Percentiles rank a stretch among this genome's conserved stretches.
Evolutionary conservation across 2,113 vertebrate species (phyloP).

Genomic region (Eulacestoma nigropectus): DNA sequence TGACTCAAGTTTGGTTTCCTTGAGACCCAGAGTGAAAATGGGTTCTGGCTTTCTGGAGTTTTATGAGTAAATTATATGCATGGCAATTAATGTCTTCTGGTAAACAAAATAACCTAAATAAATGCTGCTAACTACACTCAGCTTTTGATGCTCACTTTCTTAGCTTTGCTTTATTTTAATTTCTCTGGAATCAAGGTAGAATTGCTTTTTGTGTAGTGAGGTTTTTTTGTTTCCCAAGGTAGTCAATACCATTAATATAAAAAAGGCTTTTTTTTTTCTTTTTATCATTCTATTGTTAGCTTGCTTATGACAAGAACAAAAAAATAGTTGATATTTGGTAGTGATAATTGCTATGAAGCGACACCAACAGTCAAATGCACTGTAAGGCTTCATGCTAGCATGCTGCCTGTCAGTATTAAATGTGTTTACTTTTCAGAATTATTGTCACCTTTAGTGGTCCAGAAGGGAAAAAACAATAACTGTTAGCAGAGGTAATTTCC

Average conservation of each 20-base stretch:
- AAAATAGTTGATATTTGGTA: neutral
- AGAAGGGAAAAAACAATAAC: neutral
- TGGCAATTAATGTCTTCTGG: neutral
- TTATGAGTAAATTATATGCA: neutral
- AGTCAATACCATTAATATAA: neutral
- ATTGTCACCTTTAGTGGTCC: neutral
- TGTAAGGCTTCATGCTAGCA: neutral
- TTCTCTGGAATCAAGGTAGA: neutral
- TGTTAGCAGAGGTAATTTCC: neutral
- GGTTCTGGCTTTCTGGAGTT: neutral
- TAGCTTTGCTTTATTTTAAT: neutral
- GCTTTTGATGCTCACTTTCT: neutral
- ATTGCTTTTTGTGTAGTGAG: neutral
- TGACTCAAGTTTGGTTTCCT: neutral
- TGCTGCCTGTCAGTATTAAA: neutral
- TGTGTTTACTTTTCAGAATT: neutral
- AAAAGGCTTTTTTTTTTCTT: neutral
- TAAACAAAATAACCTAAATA: neutral
- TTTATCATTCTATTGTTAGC: neutral
- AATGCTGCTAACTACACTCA: neutral
- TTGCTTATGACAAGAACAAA: neutral
- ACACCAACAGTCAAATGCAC: neutral
- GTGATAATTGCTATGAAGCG: neutral
- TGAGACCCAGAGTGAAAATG: neutral
- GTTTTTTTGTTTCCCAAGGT: neutral